A percentile compares a stretch with the other conserved stretches of the same genome.
phyloP scores from a whole-genome alignment of 2,797 vertebrate genomes.

The Sebastiscus tertius region DNA sequence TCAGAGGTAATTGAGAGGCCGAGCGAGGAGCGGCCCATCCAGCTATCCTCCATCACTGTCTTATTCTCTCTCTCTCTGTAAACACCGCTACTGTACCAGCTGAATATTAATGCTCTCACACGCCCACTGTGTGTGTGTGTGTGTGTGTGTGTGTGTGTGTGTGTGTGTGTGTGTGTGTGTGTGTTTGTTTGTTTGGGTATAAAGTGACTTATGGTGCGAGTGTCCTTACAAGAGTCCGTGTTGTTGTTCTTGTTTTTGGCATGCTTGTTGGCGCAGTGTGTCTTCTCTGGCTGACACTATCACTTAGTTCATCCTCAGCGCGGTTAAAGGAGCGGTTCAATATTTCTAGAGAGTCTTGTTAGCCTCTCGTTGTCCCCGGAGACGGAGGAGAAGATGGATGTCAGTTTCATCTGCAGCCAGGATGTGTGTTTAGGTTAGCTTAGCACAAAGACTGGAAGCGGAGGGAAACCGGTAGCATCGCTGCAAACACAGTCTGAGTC shows the following conservation, averaged over 20 bases:
- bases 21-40: slow-evolving; percentile 54
- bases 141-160: background rate
- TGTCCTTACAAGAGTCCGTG: slow-evolving; percentile 61
- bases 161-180: slow-evolving; percentile 18
- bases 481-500: no score
- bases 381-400: no score
- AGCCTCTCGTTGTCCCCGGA: no score
- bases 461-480: no score
- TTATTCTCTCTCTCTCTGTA: slow-evolving; percentile 72
- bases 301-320: slow-evolving; percentile 4
- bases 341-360: no score
- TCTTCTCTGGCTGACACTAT: slow-evolving; percentile 13
- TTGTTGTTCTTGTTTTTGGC: slow-evolving; percentile 61
- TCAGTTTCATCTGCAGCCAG: no score
- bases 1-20: slow-evolving; percentile 79
- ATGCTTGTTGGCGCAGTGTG: slow-evolving; percentile 1
- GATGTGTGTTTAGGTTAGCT: no score
- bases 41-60: slow-evolving; percentile 78
- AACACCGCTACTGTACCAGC: slow-evolving; percentile 69
- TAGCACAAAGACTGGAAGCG: no score
- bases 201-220: slow-evolving; percentile 53
- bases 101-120: slow-evolving; percentile 73
- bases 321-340: no score
- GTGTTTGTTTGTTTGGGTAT: slow-evolving; percentile 3
- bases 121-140: slow-evolving; percentile 10